Base-by-base conservation (phyloP, 2,113 vertebrate genomes). In the Prietella phreatophila region DNA sequence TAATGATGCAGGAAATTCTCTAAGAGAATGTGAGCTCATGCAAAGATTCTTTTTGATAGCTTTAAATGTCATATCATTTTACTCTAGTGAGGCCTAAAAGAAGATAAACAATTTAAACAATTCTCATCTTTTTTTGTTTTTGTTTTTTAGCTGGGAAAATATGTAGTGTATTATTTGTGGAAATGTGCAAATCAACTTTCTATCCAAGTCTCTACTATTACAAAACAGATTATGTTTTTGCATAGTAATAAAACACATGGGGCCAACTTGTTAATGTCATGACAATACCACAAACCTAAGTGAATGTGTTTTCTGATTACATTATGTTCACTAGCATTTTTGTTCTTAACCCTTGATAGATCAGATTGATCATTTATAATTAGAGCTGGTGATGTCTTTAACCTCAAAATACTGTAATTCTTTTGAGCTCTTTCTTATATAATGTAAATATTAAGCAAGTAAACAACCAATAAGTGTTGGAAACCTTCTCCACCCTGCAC, bases 1-100 rank as follows among this genome's bases (percentile, higher is more conserved):
- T 47, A 4, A 61, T 56, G 71, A 47, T n/a, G 25, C 71, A n/a
- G 56, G 30, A 33, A 60, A 60, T 33, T 20, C 50, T 30, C 83
- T 36, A 19, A 50, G 19, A 61, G 33, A 63, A 88, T 81, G 79
- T 75, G 53, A 55, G 53, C 13, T 55, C 53, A 55, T 55, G 86
- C 84, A 88, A 56, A 47, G 83, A 55, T 47, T 47, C 42, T 58
- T 79, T 91, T 90, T 91, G 83, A 90, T 55, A 61, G 87, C 82
- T 73, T 81, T 79, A 89, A 82, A 89, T 89, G 89, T 92, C 89
- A 89, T 93, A 90, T 87, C 84, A 89, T 85, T 89, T 85, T 47
- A 47, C 42, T 47, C 42, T 85, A 65, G 76, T 87, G 81, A 83
- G 75, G 86, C 88, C 86, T 89, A 60, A 56, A 36, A 47, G 42